phyloP scores from a whole-genome alignment of 2,888 invertebrate genomes.

The Torymus tubicola region DNA sequence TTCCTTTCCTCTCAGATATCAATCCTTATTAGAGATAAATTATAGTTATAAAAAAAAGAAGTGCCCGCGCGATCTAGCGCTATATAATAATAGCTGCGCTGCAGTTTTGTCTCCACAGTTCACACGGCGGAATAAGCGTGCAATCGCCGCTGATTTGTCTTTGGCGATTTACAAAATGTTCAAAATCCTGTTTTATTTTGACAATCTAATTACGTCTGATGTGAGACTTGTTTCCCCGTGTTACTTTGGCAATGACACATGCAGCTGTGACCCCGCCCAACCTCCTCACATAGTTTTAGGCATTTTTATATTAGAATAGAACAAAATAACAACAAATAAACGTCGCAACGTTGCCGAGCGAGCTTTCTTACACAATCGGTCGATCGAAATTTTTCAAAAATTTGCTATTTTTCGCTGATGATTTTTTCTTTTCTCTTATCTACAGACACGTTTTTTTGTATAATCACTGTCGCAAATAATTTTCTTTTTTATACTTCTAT shows the following conservation, averaged over 20 bases:
- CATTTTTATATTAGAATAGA: constrained; percentile 38
- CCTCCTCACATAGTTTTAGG: constrained; percentile 27
- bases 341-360: constrained; percentile 37
- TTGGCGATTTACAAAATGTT: background rate
- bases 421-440: background rate
- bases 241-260: constrained; percentile 37
- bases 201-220: constrained; percentile 10
- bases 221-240: constrained; percentile 6
- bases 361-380: too few species aligned
- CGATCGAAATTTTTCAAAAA: background rate
- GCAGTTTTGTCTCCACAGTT: background rate
- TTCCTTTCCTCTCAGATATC: too few species aligned
- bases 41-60: background rate
- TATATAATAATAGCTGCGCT: background rate
- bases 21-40: constrained; percentile 6
- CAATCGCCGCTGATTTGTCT: constrained; percentile 38
- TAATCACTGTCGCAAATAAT: background rate
- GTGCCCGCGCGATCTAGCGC: background rate
- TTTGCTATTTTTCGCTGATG: background rate
- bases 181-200: constrained; percentile 7
- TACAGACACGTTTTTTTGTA: background rate
- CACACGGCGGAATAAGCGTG: constrained; percentile 32
- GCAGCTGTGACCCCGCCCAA: constrained; percentile 18
- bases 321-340: constrained; percentile 6
- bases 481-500: constrained; percentile 10